These are phyloP conservation scores for Glaucopsyche alexis DNA, from an alignment of 2,888 invertebrate genomes.

Conservation along the genomic window DNA sequence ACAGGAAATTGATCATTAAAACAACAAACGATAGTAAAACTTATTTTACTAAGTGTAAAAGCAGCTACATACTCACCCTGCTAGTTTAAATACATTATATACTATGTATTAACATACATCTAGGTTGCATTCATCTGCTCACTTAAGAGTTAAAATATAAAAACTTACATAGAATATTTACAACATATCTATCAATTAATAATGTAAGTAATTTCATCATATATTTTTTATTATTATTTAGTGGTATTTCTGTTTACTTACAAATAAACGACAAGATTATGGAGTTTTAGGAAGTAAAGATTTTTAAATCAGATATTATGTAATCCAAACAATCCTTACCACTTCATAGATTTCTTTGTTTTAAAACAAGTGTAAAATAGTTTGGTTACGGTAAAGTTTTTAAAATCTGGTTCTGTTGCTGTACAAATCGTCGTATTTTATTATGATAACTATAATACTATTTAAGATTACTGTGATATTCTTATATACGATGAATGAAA, in stretches of 20 bases:
- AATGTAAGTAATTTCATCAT: no score
- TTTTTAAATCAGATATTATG: no score
- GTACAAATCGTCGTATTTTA: neutral
- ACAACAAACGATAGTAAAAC: conserved; percentile 18
- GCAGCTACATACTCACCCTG: conserved; percentile 23
- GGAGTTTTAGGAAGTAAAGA: no score
- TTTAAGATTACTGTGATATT: neutral
- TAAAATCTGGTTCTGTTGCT: neutral
- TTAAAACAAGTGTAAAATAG: no score
- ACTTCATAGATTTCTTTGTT: no score
- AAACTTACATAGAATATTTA: conserved; percentile 26
- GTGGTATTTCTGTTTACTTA: no score
- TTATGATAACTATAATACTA: neutral
- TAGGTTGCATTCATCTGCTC: neutral
- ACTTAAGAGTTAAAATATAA: neutral
- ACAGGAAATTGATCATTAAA: neutral
- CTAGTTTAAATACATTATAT: neutral
- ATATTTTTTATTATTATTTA: no score
- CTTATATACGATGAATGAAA: neutral
- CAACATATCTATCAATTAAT: neutral
- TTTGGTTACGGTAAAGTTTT: neutral
- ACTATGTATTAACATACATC: conserved; percentile 1
- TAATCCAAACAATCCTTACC: no score
- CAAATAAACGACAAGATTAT: no score
- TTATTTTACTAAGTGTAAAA: conserved; percentile 29